phyloP scores from a whole-genome alignment of 2,888 invertebrate species.

The Drosophila demipolita region DNA sequence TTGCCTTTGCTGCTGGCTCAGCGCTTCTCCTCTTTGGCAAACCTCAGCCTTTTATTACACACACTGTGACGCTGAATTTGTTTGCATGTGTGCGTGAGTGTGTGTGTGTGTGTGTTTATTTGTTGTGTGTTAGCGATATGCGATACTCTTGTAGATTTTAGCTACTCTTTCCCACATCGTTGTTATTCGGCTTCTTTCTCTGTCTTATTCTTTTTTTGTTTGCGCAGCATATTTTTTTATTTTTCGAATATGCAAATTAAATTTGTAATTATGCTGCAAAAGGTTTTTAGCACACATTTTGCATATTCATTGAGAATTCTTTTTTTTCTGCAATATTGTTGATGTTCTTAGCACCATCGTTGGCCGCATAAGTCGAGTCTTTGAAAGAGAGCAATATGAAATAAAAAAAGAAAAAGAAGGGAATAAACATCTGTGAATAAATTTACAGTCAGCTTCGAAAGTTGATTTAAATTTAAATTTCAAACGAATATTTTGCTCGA shows the following conservation, averaged over 20 bases:
- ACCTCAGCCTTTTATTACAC: conserved; percentile 5
- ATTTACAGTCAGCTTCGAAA: conserved; percentile 65
- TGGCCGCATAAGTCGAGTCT: conserved; percentile 24
- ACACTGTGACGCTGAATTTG: conserved; percentile 39
- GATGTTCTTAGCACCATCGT: conserved; percentile 31
- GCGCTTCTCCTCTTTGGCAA: conserved; percentile 4
- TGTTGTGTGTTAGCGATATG: conserved; percentile 31
- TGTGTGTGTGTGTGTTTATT: conserved; percentile 39
- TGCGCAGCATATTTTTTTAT: conserved; percentile 10
- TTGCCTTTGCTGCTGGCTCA: conserved; percentile 26
- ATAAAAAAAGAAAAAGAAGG: background rate
- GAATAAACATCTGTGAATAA: conserved; percentile 64
- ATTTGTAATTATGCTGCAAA: conserved; percentile 66
- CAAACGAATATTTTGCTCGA: conserved; percentile 58
- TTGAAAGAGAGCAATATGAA: background rate
- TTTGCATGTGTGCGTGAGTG: conserved; percentile 2
- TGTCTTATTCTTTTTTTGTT: conserved; percentile 15
- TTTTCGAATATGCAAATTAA: conserved; percentile 48
- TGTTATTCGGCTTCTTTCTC: conserved; percentile 6
- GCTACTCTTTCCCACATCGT: conserved; percentile 45
- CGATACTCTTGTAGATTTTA: conserved; percentile 8
- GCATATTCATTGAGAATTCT: conserved; percentile 46
- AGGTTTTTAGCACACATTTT: conserved; percentile 61
- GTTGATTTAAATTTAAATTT: conserved; percentile 76
- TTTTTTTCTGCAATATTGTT: conserved; percentile 20